Conservation (phyloP, 2,888 invertebrate species). For the Sinopyrophorus schimmeli region DNA sequence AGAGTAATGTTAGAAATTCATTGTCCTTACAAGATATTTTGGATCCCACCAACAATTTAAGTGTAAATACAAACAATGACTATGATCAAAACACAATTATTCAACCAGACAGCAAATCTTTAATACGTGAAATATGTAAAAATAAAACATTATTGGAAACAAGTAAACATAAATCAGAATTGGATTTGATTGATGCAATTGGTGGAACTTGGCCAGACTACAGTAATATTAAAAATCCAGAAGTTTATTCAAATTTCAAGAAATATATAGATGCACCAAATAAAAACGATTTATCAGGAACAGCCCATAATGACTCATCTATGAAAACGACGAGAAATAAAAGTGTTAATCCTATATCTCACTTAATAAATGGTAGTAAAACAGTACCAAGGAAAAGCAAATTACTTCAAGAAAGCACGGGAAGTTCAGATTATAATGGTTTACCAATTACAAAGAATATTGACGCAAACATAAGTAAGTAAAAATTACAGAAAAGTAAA, state of each 20-base stretch:
- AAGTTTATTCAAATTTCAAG: slow-evolving; percentile 42
- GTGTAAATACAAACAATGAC: slow-evolving; percentile 53
- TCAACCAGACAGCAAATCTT: slow-evolving; percentile 49
- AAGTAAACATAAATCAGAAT: slow-evolving; percentile 47
- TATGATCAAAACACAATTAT: slow-evolving; percentile 54
- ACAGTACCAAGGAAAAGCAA: slow-evolving; percentile 46
- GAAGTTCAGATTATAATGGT: slow-evolving; percentile 41
- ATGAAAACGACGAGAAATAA: slow-evolving; percentile 55
- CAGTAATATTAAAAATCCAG: slow-evolving; percentile 40
- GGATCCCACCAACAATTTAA: slow-evolving; percentile 39
- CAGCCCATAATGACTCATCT: slow-evolving; percentile 31
- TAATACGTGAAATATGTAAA: slow-evolving; percentile 42
- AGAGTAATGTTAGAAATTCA: slow-evolving; percentile 40
- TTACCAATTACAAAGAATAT: slow-evolving; percentile 25
- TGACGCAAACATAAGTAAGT: slow-evolving; percentile 31
- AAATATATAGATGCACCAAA: slow-evolving; percentile 41
- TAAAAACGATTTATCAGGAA: slow-evolving; percentile 33
- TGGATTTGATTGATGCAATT: slow-evolving; percentile 52
- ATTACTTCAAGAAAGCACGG: slow-evolving; percentile 34
- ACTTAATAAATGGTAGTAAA: slow-evolving; percentile 57
- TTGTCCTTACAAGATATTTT: slow-evolving; percentile 50
- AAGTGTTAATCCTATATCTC: slow-evolving; percentile 63
- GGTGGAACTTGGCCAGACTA: slow-evolving; percentile 47
- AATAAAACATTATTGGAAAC: slow-evolving; percentile 28
- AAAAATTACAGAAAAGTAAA: too few species aligned